Evolutionary conservation across 2,797 vertebrate species (phyloP).

Genomic region (Danio albolineatus): DNA sequence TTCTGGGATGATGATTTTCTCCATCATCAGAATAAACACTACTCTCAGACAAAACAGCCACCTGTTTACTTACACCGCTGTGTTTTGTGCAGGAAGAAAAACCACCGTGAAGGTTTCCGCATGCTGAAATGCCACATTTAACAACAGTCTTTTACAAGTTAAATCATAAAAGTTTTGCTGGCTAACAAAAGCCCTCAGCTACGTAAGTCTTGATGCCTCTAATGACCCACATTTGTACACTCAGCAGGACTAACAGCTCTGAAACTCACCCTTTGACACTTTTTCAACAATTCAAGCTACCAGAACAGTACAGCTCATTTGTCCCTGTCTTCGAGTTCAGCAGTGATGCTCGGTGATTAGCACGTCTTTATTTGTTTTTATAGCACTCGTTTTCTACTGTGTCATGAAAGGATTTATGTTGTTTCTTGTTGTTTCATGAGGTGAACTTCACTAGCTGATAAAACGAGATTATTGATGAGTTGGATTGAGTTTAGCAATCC

Average conservation of each 20-base stretch:
- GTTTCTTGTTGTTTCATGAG: conserved; percentile 24
- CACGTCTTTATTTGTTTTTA: not conserved
- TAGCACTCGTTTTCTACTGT: not conserved
- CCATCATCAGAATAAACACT: not conserved
- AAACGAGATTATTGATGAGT: conserved; percentile 1
- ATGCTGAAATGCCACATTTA: conserved; percentile 7
- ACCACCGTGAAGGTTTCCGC: not conserved
- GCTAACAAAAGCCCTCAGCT: conserved; percentile 1
- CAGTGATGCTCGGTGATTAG: not conserved
- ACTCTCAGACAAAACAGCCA: not conserved
- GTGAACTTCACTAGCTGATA: not conserved
- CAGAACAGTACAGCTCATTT: not conserved
- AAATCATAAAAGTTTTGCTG: not conserved
- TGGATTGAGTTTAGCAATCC: not conserved
- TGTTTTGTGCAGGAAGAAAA: not conserved
- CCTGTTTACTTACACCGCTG: not conserved
- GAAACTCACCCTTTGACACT: not conserved
- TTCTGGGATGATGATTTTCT: not conserved
- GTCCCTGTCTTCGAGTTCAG: not conserved
- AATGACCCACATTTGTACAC: not conserved
- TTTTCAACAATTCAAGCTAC: not conserved
- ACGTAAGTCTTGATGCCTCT: not conserved
- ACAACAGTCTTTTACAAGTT: conserved; percentile 7
- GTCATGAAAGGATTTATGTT: conserved; percentile 14
- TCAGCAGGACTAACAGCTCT: not conserved